Evolutionary conservation across 2,888 invertebrate genomes (phyloP).

Genomic region (Agrochola lychnidis): DNA sequence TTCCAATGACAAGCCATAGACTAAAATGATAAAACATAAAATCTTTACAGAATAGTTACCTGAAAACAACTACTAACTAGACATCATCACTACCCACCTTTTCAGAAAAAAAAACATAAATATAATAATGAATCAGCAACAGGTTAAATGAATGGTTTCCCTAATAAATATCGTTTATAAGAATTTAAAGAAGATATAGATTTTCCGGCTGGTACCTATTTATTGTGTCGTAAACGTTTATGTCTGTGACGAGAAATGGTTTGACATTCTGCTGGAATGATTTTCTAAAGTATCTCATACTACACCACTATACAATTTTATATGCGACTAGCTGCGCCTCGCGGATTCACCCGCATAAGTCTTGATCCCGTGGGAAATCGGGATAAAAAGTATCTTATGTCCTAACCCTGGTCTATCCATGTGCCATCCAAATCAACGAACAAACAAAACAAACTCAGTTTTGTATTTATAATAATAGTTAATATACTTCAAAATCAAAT

Average conservation of each 20-base stretch:
- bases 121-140: conserved; percentile 25
- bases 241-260: conserved; percentile 34
- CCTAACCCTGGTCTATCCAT: too few species aligned
- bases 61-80: conserved; percentile 25
- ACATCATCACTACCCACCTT: conserved; percentile 45
- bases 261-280: not conserved
- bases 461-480: too few species aligned
- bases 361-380: too few species aligned
- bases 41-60: not conserved
- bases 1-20: not conserved
- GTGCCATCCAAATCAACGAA: too few species aligned
- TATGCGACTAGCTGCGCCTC: too few species aligned
- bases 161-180: conserved; percentile 39
- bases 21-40: not conserved
- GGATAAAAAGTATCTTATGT: too few species aligned
- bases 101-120: not conserved
- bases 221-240: conserved; percentile 45
- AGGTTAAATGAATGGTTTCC: conserved; percentile 35
- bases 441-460: too few species aligned
- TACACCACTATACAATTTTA: not conserved
- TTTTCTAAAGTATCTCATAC: not conserved
- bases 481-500: not conserved
- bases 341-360: too few species aligned
- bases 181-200: conserved; percentile 49
- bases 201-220: conserved; percentile 47